A percentile compares a stretch with the other conserved stretches of the same genome.
These are phyloP conservation scores for Caenorhabditis latens DNA, from an alignment of 1,140 invertebrate species.

Conservation along the genomic window DNA sequence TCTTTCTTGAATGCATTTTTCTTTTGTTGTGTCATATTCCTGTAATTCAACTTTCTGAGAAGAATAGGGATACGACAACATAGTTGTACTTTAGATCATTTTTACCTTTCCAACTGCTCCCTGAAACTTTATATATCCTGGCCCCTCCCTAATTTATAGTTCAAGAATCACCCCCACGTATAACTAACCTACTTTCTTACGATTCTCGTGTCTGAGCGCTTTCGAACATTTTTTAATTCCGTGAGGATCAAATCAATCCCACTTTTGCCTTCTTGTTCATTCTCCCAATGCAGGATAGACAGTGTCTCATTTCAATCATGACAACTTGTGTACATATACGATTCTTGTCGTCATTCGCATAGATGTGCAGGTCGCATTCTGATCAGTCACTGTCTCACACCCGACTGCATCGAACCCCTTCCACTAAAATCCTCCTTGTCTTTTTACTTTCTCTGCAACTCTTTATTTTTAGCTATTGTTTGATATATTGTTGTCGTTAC, in stretches of 20 bases:
- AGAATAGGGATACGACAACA: background rate
- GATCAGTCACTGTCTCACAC: conserved; percentile 44
- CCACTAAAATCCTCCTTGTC: conserved; percentile 1
- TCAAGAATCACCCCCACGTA: conserved; percentile 6
- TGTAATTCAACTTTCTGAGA: background rate
- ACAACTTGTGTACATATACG: conserved; percentile 52
- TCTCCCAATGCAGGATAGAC: conserved; percentile 26
- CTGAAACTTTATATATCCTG: background rate
- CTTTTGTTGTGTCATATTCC: background rate
- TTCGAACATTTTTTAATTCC: conserved; percentile 36
- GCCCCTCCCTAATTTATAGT: conserved; percentile 36
- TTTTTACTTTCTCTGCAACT: conserved; percentile 10
- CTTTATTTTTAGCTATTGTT: conserved; percentile 43
- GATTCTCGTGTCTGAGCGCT: conserved; percentile 54
- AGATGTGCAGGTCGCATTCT: conserved; percentile 49
- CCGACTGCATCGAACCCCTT: background rate
- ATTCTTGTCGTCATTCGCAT: conserved; percentile 44
- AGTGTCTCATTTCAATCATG: conserved; percentile 53
- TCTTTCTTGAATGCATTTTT: conserved; percentile 47
- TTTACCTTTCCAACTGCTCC: background rate
- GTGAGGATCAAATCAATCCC: background rate
- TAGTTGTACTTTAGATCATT: conserved; percentile 35
- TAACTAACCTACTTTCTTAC: conserved; percentile 43
- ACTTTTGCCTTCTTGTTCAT: background rate
- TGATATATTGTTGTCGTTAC: conserved; percentile 46